Base-by-base conservation (phyloP, 2,113 vertebrate species). In the Haemorhous mexicanus region DNA sequence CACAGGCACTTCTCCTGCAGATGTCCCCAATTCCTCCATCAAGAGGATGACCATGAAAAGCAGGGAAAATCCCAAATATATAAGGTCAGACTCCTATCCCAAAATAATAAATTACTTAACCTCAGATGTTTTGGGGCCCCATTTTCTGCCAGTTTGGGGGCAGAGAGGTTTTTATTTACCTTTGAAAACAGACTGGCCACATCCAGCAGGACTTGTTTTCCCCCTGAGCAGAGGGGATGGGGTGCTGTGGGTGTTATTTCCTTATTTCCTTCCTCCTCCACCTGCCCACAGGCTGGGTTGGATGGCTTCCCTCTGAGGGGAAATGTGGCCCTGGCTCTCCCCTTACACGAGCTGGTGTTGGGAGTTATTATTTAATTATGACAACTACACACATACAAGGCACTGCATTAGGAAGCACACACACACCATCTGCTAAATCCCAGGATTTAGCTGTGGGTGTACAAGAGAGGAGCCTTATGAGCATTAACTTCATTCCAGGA, bases 361-460 rank as follows among this genome's bases (percentile, higher is more conserved):
- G 92, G 87, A 96, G 88, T 95, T 91, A 93, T 95, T 97, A 97
- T 96, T 98, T 98, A 97, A 97, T 98, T 93, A 96, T 95, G 96
- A 96, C 96, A 97, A 96, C 95, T 93, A 85, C 94, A 97, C 94
- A 89, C 79, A 96, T 75, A 94, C 89, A 93, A 95, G 89, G 75
- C 95, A 89, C 47, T 96, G 87, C 96, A 97, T 97, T 95, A 97
- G 95, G 92, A 97, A 96, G 93, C 68, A 81, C 96, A 97, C 93
- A 90, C 78, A 94, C 90, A 88, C 97, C 97, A 97, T 97, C 97
- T 98, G 97, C 97, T 97, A 94, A 95, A 62, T 90, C 94, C 94
- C 93, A 90, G 52, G 84, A 96, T 97, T 96, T 95, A 96, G 96
- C 96, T 95, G 95, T 96, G 90, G 97, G 94, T 73, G 63, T 72